Percentiles rank a stretch among this genome's conserved stretches.
Evolutionary conservation across 2,888 invertebrate species (phyloP).

Genomic region (Eledone cirrhosa): DNA sequence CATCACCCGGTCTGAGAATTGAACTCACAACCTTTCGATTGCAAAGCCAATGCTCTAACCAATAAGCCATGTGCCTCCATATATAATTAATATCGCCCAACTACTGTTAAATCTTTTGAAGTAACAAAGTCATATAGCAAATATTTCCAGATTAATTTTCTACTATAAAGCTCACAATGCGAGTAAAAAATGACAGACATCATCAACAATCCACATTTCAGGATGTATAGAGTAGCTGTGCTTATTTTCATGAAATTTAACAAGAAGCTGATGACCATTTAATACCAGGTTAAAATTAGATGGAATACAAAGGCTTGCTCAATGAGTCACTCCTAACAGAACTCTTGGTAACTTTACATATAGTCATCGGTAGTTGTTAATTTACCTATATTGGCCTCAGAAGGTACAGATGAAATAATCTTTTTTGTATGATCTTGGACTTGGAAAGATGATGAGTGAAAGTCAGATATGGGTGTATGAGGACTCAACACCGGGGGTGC

Average conservation of each 20-base stretch:
- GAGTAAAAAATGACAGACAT: slow-evolving; percentile 88
- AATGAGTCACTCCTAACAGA: no score
- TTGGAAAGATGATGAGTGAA: slow-evolving; percentile 23
- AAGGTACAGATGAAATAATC: background rate
- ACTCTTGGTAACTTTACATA: no score
- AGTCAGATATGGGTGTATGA: slow-evolving; percentile 33
- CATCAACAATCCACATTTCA: slow-evolving; percentile 81
- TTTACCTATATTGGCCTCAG: slow-evolving; percentile 4
- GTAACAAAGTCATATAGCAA: no score
- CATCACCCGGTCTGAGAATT: no score
- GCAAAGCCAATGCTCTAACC: no score
- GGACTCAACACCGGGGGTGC: slow-evolving; percentile 38
- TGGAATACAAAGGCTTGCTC: no score
- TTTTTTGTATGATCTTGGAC: slow-evolving; percentile 23
- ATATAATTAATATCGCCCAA: no score
- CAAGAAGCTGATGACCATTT: slow-evolving; percentile 35
- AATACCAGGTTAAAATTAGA: no score
- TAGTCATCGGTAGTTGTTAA: background rate
- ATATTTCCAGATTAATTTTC: slow-evolving; percentile 67
- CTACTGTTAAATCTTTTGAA: no score
- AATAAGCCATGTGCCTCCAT: no score
- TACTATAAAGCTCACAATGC: slow-evolving; percentile 73
- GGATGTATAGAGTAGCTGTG: slow-evolving; percentile 22
- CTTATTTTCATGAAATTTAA: slow-evolving; percentile 21
- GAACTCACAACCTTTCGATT: no score